These are phyloP conservation scores for Cepaea hortensis DNA, from an alignment of 2,888 invertebrate species.

Conservation along the genomic window DNA sequence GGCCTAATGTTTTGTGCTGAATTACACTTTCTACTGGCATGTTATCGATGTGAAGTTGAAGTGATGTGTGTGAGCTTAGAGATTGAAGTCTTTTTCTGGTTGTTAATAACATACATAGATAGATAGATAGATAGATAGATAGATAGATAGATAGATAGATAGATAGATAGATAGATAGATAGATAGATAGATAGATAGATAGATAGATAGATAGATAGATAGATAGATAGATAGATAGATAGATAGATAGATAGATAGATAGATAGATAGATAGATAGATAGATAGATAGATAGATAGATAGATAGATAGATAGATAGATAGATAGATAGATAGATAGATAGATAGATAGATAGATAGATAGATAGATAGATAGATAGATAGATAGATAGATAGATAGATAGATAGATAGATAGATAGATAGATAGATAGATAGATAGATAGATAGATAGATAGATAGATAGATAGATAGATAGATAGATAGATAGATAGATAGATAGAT, in stretches of 20 bases:
- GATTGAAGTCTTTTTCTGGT: no score
- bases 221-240: conserved; percentile 19
- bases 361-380: conserved; percentile 14
- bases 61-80: no score
- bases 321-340: conserved; percentile 5
- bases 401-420: conserved; percentile 16
- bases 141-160: conserved; percentile 19
- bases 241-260: conserved; percentile 10
- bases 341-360: conserved; percentile 3
- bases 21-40: no score
- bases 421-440: conserved; percentile 5
- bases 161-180: conserved; percentile 19
- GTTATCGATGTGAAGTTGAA: no score
- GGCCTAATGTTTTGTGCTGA: no score
- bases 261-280: conserved; percentile 12
- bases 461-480: conserved; percentile 15
- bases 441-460: conserved; percentile 10
- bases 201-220: conserved; percentile 19
- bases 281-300: conserved; percentile 19
- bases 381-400: conserved; percentile 11
- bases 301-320: conserved; percentile 5
- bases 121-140: conserved; percentile 16
- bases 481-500: conserved; percentile 16
- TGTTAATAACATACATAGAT: conserved; percentile 4
- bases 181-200: conserved; percentile 19